Evolutionary conservation across 2,797 vertebrate genomes (phyloP).

Genomic region (Nothura maculosa): DNA sequence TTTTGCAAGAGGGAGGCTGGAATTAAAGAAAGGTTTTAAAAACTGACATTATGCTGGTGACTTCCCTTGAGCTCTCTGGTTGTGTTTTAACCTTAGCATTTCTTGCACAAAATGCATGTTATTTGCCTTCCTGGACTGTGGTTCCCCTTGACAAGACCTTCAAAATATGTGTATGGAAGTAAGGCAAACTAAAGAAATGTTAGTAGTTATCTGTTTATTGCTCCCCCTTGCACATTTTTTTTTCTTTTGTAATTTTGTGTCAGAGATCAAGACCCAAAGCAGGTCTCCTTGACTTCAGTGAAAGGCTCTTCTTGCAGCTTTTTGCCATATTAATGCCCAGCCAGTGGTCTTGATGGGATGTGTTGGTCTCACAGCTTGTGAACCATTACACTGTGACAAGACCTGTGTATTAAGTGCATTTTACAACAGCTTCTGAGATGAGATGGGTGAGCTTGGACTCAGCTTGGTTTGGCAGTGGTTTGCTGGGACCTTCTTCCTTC

Average conservation of each 20-base stretch:
- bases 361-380: accelerated
- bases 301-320: neutral
- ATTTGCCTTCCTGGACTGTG: neutral
- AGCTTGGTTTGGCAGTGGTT: neutral
- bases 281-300: neutral
- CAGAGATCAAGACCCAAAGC: neutral
- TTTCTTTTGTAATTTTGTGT: neutral
- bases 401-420: neutral
- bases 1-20: neutral
- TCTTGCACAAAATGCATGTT: neutral
- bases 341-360: neutral
- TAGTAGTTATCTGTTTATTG: neutral
- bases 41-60: neutral
- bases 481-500: neutral
- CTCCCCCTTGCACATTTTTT: neutral
- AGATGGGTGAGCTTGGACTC: accelerated
- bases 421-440: neutral
- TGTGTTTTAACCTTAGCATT: neutral
- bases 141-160: conserved; percentile 7
- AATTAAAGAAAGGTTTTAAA: neutral
- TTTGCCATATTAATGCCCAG: neutral
- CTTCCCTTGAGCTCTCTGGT: neutral
- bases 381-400: neutral
- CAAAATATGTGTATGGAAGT: neutral
- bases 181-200: neutral